Conservation (phyloP, 2,888 invertebrate species). For the Cenopis cana region DNA sequence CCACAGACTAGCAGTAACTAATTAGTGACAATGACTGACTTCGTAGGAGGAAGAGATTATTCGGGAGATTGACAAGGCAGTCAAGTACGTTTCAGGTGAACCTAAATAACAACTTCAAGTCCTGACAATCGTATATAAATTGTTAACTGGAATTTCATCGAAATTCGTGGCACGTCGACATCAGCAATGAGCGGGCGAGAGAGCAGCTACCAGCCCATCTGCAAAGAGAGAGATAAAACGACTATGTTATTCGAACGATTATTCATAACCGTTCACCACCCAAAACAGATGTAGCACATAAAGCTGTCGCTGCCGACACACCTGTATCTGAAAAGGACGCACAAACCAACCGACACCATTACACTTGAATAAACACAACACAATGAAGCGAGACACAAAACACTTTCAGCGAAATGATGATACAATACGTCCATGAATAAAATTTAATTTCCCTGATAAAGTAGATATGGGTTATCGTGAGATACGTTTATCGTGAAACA, state of each 20-base stretch:
- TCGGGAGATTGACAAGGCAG: conserved; percentile 38
- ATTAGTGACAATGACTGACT: conserved; percentile 42
- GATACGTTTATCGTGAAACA: conserved; percentile 40
- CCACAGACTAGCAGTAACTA: conserved; percentile 31
- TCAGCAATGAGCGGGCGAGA: conserved; percentile 53
- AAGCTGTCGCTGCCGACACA: conserved; percentile 63
- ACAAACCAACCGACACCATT: conserved; percentile 56
- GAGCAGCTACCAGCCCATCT: conserved; percentile 68
- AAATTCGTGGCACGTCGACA: conserved; percentile 46
- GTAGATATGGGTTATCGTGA: conserved; percentile 32
- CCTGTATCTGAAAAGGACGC: conserved; percentile 67
- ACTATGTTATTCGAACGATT: conserved; percentile 67
- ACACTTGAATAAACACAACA: conserved; percentile 69
- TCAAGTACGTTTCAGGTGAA: conserved; percentile 4
- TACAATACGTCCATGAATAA: conserved; percentile 40
- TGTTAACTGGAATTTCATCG: conserved; percentile 21
- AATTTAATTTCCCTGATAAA: conserved; percentile 36
- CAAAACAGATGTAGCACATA: conserved; percentile 65
- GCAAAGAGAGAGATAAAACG: conserved; percentile 80
- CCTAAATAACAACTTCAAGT: conserved; percentile 8
- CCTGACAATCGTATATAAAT: conserved; percentile 4
- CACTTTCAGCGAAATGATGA: conserved; percentile 41
- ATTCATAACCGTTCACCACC: conserved; percentile 68
- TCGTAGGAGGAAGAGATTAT: conserved; percentile 32
- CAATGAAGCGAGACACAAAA: conserved; percentile 59